phyloP scores from a whole-genome alignment of 2,113 vertebrate species.

The Muscicapa adusta region DNA sequence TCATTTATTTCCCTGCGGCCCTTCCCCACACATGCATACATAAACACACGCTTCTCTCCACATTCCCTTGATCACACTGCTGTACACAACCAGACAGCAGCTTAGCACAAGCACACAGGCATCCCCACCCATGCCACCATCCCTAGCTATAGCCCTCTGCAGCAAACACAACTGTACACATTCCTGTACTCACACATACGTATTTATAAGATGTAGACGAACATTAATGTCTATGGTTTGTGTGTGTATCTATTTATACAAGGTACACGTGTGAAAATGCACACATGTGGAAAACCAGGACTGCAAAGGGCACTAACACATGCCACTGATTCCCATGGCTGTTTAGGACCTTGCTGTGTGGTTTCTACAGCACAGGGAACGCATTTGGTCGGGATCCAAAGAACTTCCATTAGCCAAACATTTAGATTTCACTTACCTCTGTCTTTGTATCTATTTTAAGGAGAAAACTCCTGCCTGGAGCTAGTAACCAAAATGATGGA shows the following conservation, averaged over 20 bases:
- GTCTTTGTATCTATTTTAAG: background rate
- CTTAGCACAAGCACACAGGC: background rate
- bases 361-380: background rate
- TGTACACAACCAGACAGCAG: background rate
- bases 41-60: slow-evolving; percentile 7
- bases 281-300: background rate
- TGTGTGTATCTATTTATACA: background rate
- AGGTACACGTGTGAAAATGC: background rate
- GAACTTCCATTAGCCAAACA: background rate
- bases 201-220: background rate
- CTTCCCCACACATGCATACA: background rate
- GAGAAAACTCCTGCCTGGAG: background rate
- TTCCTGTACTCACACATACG: accelerated
- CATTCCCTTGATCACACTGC: background rate
- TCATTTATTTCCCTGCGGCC: slow-evolving; percentile 42
- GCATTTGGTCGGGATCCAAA: background rate
- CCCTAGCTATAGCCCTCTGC: background rate
- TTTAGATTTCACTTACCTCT: background rate
- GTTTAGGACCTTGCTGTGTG: background rate
- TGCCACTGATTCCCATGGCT: background rate
- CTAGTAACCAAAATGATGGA: background rate
- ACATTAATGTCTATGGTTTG: background rate
- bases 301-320: background rate
- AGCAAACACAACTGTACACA: background rate
- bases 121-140: background rate